Conservation (phyloP, 1,140 invertebrate genomes). For the Neoseiulus cucumeris region DNA sequence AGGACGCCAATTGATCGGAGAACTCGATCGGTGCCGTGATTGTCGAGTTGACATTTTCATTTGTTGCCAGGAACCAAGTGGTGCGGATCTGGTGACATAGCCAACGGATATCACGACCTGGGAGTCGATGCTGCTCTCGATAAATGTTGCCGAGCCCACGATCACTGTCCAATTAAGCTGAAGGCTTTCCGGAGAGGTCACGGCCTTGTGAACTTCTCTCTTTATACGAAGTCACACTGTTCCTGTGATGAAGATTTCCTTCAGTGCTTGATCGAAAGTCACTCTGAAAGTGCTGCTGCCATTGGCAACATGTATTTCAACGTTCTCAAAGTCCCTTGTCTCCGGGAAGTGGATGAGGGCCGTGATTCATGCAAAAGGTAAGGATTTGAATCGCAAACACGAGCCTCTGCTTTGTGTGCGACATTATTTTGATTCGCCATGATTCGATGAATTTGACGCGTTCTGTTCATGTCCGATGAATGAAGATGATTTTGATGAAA, state of each 20-base stretch:
- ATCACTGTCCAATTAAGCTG: constrained; percentile 43
- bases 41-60: no score
- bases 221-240: constrained; percentile 45
- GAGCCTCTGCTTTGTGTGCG: no score
- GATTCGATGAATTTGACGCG: no score
- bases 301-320: constrained; percentile 48
- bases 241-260: constrained; percentile 46
- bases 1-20: no score
- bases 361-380: background rate
- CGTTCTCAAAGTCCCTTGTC: constrained; percentile 42
- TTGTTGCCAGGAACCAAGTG: constrained; percentile 74
- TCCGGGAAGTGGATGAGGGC: constrained; percentile 31
- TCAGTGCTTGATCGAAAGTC: constrained; percentile 40
- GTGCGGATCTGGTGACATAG: constrained; percentile 67
- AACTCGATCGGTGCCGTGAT: no score
- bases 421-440: no score
- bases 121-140: constrained; percentile 42
- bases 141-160: constrained; percentile 50
- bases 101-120: constrained; percentile 48
- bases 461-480: background rate
- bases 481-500: background rate
- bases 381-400: background rate
- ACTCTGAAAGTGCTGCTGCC: constrained; percentile 43
- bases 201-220: constrained; percentile 44
- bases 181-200: constrained; percentile 39